phyloP scores from a whole-genome alignment of 2,888 invertebrate genomes.

The Drosophila colorata region DNA sequence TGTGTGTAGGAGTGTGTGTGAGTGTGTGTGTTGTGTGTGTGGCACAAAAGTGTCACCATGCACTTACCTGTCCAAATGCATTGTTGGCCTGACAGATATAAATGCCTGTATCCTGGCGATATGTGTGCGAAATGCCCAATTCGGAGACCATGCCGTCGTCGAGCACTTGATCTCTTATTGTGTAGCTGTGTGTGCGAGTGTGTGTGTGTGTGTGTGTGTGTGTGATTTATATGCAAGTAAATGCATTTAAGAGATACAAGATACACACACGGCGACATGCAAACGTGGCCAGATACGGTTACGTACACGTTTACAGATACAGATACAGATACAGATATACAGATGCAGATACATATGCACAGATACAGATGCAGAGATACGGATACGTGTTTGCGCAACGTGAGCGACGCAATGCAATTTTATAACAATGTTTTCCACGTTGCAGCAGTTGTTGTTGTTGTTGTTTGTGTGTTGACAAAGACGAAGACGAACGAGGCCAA shows the following conservation, averaged over 20 bases:
- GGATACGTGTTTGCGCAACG: slow-evolving; percentile 78
- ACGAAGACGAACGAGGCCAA: slow-evolving; percentile 77
- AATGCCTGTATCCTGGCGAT: slow-evolving; percentile 94
- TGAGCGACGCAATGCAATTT: slow-evolving; percentile 81
- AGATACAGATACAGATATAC: slow-evolving; percentile 20
- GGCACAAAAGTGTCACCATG: slow-evolving; percentile 66
- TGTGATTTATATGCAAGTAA: slow-evolving; percentile 79
- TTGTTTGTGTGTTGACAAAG: slow-evolving; percentile 72
- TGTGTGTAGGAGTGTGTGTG: slow-evolving; percentile 21
- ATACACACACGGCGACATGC: slow-evolving; percentile 45
- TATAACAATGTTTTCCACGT: slow-evolving; percentile 79
- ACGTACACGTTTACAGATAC: slow-evolving; percentile 7
- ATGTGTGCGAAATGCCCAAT: slow-evolving; percentile 93
- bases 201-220: slow-evolving; percentile 46
- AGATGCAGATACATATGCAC: slow-evolving; percentile 18
- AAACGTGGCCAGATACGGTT: slow-evolving; percentile 33
- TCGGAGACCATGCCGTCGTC: slow-evolving; percentile 94
- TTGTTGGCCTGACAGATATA: slow-evolving; percentile 95
- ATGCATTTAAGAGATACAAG: slow-evolving; percentile 77
- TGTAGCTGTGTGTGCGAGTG: slow-evolving; percentile 86
- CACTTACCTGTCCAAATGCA: slow-evolving; percentile 93
- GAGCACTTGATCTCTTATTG: slow-evolving; percentile 91
- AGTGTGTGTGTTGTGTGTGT: too few relatives aligned
- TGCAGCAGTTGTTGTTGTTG: slow-evolving; percentile 54
- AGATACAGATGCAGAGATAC: slow-evolving; percentile 33